These are phyloP conservation scores for Actinernus sp. DNA, from an alignment of 92 coral and sea anemone species.

Conservation along the genomic window DNA sequence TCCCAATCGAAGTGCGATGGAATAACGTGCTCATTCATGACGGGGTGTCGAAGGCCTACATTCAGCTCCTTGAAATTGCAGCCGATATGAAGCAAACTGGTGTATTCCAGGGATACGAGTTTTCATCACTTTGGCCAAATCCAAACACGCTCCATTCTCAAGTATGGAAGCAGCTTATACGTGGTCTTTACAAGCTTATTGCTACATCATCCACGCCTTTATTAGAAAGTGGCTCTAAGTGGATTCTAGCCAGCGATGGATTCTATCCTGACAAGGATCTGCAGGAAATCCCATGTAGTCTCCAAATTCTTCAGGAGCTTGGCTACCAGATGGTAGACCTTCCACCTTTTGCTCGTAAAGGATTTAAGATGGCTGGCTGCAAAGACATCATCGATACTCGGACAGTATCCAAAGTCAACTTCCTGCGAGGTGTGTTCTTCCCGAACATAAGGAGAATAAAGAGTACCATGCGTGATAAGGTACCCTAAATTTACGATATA, in stretches of 20 bases:
- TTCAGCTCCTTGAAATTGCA: conserved; percentile 79
- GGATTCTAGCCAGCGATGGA: conserved; percentile 76
- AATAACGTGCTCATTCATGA: conserved; percentile 89
- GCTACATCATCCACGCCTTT: conserved; percentile 60
- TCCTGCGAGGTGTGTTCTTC: conserved; percentile 73
- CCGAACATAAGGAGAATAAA: conserved; percentile 63
- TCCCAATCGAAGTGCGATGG: conserved; percentile 91
- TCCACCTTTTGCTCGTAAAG: conserved; percentile 57
- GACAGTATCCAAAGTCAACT: conserved; percentile 70
- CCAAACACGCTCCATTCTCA: conserved; percentile 71
- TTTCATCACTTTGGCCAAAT: conserved; percentile 85
- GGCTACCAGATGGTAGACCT: conserved; percentile 82
- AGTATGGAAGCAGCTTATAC: conserved; percentile 80
- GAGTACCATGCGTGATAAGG: conserved; percentile 50
- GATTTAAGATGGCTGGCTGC: conserved; percentile 60
- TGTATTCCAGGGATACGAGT: conserved; percentile 56
- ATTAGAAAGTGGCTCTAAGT: conserved; percentile 64
- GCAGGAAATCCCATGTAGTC: conserved; percentile 55
- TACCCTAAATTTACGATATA: too few species aligned
- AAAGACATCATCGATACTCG: conserved; percentile 34
- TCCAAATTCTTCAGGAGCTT: conserved; percentile 55
- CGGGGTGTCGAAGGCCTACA: conserved; percentile 86
- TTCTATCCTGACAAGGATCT: conserved; percentile 79
- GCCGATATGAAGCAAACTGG: conserved; percentile 60
- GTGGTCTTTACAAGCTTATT: conserved; percentile 67